Base-by-base conservation (phyloP, 2,113 vertebrate genomes). In the Poeciliopsis occidentalis region DNA sequence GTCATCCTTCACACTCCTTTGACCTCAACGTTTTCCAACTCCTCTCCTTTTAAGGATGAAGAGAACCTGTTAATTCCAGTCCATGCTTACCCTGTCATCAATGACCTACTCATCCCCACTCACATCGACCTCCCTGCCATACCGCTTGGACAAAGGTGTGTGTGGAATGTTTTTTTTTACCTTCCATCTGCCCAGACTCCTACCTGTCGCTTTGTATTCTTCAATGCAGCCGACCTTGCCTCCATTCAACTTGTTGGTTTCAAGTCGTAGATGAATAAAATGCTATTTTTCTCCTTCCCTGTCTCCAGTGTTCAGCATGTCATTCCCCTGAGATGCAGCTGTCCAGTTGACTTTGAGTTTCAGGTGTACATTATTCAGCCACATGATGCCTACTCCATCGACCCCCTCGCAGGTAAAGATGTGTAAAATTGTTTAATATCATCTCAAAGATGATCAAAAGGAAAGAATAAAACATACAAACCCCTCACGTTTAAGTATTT, bases 301-400 rank as follows among this genome's bases (percentile, higher is more conserved):
- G 81, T 89, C 30, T 71, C n/a, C 51, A 94, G 89, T 4, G 51
- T 88, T 84, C 85, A 86, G 24, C 94, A 91, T n/a, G 82, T 90
- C 64, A 95, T 99, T 89, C 96, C 96, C 5, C 85, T 99, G 87
- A 94, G 95, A 73, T 98, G 97, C 94, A 96, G 95, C 93, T 97
- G 96, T 75, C 97, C 98, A 11, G 77, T 97, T 67, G 97, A 97
- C 91, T 98, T 98, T 78, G 96, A 98, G 79, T 98, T 98, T 82
- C 93, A 95, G 70, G 88, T 98, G 74, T 80, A 91, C n/a, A 81
- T 95, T 79, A 84, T 96, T 79, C 92, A 96, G 81, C 80, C 92
- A 68, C 95, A 97, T 39, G 89, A 93, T 87, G 95, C 96, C 61
- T 98, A 98, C 84, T 90, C 87, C 32, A 77, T 98, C 69, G 89